These are phyloP conservation scores for Mesorhabditis belari DNA, from an alignment of 2,888 invertebrate genomes.

Conservation along the genomic window DNA sequence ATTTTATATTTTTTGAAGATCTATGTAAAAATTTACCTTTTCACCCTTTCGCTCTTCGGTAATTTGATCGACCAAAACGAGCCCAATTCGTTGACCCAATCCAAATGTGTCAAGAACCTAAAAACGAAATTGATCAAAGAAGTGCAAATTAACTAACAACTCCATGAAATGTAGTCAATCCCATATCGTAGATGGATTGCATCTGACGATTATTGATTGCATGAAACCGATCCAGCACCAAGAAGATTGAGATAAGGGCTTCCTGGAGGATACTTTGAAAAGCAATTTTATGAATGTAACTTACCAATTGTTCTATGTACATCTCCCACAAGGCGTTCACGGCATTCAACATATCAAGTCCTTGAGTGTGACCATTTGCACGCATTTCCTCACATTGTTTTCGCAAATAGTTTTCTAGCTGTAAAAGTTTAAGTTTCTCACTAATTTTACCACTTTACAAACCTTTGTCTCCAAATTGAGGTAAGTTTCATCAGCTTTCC, in stretches of 20 bases:
- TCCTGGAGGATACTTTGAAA: too few relatives aligned
- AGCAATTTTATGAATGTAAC: too few relatives aligned
- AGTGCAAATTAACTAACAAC: background rate
- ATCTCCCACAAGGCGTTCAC: background rate
- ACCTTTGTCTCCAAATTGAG: background rate
- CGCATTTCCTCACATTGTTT: background rate
- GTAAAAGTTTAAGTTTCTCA: too few relatives aligned
- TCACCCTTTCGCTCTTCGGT: slow-evolving; percentile 89
- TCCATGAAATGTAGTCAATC: background rate
- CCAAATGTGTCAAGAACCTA: background rate
- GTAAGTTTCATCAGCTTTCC: background rate
- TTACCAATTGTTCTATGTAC: background rate
- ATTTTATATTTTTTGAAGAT: background rate
- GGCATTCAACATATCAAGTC: background rate
- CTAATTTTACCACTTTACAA: background rate
- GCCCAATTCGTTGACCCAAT: slow-evolving; percentile 70
- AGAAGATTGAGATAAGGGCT: background rate
- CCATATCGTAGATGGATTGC: background rate
- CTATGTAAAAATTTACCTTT: slow-evolving; percentile 45
- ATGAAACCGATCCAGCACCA: background rate
- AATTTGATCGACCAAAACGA: slow-evolving; percentile 82
- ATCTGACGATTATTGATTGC: background rate
- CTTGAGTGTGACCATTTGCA: background rate
- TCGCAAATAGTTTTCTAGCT: background rate
- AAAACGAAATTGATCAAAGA: too few relatives aligned